A percentile compares a stretch with the other conserved stretches of the same genome.
These are phyloP conservation scores for Macropodus opercularis DNA, from an alignment of 2,797 vertebrate species.

Conservation along the genomic window DNA sequence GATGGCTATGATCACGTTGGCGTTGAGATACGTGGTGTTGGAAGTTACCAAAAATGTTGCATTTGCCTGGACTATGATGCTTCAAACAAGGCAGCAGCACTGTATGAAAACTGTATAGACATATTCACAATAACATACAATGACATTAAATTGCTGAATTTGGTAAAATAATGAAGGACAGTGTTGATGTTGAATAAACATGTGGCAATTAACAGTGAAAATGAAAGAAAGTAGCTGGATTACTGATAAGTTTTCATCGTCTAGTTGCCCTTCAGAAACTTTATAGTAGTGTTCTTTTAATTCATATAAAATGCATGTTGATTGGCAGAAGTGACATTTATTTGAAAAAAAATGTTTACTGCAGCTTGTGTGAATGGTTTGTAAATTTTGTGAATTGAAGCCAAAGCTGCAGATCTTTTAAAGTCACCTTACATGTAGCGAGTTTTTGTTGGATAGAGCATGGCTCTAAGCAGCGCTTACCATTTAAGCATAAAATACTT, in stretches of 20 bases:
- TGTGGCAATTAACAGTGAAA: too few species aligned
- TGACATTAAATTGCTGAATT: too few species aligned
- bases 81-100: not conserved
- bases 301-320: too few species aligned
- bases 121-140: too few species aligned
- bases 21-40: slow-evolving; percentile 8
- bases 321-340: too few species aligned
- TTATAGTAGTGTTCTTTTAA: too few species aligned
- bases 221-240: too few species aligned
- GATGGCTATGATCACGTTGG: not conserved
- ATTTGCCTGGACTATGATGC: not conserved
- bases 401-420: not conserved
- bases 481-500: slow-evolving; percentile 18
- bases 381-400: not conserved
- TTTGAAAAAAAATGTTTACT: too few species aligned
- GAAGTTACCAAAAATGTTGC: not conserved
- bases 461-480: not conserved
- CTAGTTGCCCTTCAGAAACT: too few species aligned
- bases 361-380: not conserved
- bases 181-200: too few species aligned
- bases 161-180: too few species aligned
- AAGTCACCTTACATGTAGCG: not conserved
- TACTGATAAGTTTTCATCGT: too few species aligned
- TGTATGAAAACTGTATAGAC: not conserved
- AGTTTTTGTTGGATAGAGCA: not conserved